phyloP scores from a whole-genome alignment of 2,888 invertebrate genomes.

The Bombylius major region DNA sequence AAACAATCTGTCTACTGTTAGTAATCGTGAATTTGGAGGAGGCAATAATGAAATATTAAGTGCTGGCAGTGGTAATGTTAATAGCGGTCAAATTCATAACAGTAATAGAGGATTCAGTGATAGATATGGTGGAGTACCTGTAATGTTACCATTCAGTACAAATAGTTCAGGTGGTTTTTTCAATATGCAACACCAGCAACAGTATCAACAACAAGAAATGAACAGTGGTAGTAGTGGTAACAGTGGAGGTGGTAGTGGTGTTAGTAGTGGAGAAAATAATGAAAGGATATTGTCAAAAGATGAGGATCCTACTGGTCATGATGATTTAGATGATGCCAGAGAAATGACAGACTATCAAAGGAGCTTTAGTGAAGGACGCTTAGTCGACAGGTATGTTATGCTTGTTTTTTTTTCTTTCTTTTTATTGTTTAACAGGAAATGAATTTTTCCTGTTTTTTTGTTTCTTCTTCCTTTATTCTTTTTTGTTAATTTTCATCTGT shows the following conservation, averaged over 20 bases:
- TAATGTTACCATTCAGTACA: conserved; percentile 4
- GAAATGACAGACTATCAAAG: conserved; percentile 36
- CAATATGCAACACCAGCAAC: neutral
- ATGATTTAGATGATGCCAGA: conserved; percentile 13
- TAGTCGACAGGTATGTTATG: conserved; percentile 30
- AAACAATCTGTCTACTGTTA: too few species aligned
- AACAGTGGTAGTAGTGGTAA: neutral
- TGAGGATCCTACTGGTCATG: neutral
- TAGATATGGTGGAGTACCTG: conserved; percentile 6
- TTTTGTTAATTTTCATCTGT: too few species aligned
- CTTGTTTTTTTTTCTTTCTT: neutral
- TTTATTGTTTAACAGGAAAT: neutral
- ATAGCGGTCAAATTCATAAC: neutral
- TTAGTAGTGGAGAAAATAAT: neutral
- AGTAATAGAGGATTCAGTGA: neutral
- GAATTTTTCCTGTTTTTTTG: too few species aligned
- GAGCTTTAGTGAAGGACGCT: conserved; percentile 33
- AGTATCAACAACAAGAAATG: neutral
- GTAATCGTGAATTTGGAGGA: too few species aligned
- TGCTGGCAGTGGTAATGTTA: too few species aligned
- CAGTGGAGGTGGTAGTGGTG: too few species aligned
- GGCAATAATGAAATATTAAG: too few species aligned
- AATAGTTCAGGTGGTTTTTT: conserved; percentile 6
- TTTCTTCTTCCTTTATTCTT: too few species aligned
- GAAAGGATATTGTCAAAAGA: neutral